Percentiles rank a stretch among this genome's conserved stretches.
Evolutionary conservation across 2,113 vertebrate species (phyloP).

Genomic region (Pantherophis guttatus): DNA sequence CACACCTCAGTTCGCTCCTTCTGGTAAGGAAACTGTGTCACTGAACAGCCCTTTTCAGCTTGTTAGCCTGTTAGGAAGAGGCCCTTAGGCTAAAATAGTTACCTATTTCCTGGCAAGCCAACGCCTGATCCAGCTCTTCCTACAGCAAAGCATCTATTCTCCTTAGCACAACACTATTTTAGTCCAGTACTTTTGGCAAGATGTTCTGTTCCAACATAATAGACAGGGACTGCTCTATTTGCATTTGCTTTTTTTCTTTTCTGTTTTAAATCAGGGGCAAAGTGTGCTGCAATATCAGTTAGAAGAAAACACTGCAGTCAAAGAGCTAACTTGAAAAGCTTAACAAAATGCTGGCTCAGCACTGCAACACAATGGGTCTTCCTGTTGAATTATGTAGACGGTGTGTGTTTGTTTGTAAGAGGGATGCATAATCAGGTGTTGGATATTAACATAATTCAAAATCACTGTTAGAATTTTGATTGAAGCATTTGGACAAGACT

Average conservation of each 20-base stretch:
- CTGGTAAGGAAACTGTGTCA: not conserved
- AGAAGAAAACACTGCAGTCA: not conserved
- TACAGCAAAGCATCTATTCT: not conserved
- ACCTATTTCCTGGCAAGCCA: not conserved
- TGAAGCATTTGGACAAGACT: not conserved
- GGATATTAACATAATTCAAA: not conserved
- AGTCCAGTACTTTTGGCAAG: not conserved
- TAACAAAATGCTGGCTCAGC: not conserved
- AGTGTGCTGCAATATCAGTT: not conserved
- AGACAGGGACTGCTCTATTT: not conserved
- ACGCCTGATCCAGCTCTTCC: not conserved
- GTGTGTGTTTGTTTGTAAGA: not conserved
- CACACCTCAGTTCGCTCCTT: not conserved
- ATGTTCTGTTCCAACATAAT: not conserved
- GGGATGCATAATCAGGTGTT: not conserved
- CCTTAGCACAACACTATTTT: not conserved
- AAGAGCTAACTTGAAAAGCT: not conserved
- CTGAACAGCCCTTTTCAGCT: not conserved
- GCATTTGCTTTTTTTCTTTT: not conserved
- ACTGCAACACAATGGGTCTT: not conserved
- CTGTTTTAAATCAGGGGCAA: not conserved
- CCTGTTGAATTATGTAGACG: not conserved
- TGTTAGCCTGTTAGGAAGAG: not conserved
- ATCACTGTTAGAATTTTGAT: not conserved
- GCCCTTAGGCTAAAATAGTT: not conserved